These are phyloP conservation scores for Drosophila subquinaria DNA, from an alignment of 2,888 invertebrate species.

Conservation along the genomic window DNA sequence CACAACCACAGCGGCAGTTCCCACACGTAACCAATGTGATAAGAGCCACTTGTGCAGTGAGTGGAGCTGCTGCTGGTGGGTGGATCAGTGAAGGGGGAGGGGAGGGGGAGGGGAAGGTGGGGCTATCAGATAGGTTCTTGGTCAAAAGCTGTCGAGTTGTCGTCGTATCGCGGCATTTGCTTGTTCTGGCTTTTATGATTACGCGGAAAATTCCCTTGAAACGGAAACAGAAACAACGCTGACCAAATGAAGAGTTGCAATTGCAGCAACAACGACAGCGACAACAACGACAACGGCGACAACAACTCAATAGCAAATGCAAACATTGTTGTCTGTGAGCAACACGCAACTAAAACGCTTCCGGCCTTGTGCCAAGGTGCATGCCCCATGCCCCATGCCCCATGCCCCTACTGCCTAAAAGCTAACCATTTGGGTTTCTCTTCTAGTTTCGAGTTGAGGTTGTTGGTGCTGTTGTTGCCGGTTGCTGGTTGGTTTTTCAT, in stretches of 20 bases:
- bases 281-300: conserved; percentile 5
- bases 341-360: conserved; percentile 57
- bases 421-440: conserved; percentile 17
- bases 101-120: neutral
- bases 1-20: neutral
- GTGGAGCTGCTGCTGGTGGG: neutral
- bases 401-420: neutral
- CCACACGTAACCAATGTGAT: conserved; percentile 33
- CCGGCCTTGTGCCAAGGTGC: conserved; percentile 45
- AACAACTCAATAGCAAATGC: conserved; percentile 37
- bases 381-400: conserved; percentile 12
- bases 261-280: conserved; percentile 16
- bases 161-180: conserved; percentile 32
- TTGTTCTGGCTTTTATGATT: conserved; percentile 29
- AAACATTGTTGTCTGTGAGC: conserved; percentile 71
- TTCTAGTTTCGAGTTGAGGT: conserved; percentile 3
- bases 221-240: conserved; percentile 11
- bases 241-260: conserved; percentile 34
- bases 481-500: conserved; percentile 40
- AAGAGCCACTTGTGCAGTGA: conserved; percentile 29
- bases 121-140: conserved; percentile 19
- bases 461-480: neutral
- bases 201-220: conserved; percentile 33
- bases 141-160: conserved; percentile 9
- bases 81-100: too few relatives aligned